Evolutionary conservation across 1,140 invertebrate genomes (phyloP).

Genomic region (Batillaria attramentaria): DNA sequence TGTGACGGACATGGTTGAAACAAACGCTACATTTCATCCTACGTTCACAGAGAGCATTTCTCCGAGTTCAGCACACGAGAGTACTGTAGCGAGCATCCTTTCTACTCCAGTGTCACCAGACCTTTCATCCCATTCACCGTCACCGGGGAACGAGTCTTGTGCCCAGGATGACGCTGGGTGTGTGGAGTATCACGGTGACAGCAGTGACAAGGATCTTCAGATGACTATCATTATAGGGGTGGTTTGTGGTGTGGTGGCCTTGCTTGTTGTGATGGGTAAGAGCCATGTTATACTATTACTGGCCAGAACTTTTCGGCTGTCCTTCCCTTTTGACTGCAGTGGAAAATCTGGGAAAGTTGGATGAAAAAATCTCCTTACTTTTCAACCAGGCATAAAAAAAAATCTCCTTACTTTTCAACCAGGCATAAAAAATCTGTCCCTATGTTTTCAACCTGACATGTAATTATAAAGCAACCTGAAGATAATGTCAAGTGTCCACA

Average conservation of each 20-base stretch:
- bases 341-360: no score
- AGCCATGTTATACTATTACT: neutral
- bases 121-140: slow-evolving; percentile 69
- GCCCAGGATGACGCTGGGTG: slow-evolving; percentile 21
- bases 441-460: neutral
- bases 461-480: no score
- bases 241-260: slow-evolving; percentile 23
- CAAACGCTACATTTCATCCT: neutral
- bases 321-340: neutral
- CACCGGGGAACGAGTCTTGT: slow-evolving; percentile 7
- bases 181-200: slow-evolving; percentile 19
- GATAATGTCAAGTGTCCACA: no score
- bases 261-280: slow-evolving; percentile 37
- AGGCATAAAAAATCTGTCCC: no score
- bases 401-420: no score
- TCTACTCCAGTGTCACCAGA: neutral
- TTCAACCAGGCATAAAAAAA: no score
- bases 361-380: no score
- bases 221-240: slow-evolving; percentile 32
- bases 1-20: neutral
- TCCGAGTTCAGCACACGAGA: neutral
- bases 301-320: no score
- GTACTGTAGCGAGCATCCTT: neutral
- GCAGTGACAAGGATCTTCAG: slow-evolving; percentile 1
- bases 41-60: no score